Conservation (phyloP, 2,888 invertebrate species). For the Bruchidius siliquastri region DNA sequence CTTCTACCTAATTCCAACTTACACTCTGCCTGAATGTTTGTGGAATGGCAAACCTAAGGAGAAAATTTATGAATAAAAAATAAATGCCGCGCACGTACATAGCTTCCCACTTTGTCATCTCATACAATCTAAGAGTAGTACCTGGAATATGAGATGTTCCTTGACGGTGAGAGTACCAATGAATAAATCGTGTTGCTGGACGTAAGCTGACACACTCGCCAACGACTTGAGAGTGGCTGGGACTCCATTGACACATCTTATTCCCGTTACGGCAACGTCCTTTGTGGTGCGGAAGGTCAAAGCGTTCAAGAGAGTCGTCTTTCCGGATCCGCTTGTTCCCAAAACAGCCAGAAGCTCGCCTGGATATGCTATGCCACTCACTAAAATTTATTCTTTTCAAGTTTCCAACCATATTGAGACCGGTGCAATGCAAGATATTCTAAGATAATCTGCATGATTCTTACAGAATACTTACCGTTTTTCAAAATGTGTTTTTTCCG, state of each 20-base stretch:
- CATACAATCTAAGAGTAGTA: conserved; percentile 30
- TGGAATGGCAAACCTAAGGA: no score
- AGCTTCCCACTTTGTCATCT: no score
- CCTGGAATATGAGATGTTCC: conserved; percentile 86
- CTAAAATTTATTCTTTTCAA: no score
- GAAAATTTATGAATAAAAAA: no score
- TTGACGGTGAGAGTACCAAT: conserved; percentile 84
- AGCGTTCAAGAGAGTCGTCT: conserved; percentile 88
- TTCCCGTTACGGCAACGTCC: conserved; percentile 60
- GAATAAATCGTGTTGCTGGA: conserved; percentile 91
- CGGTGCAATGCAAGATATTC: no score
- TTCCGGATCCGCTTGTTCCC: conserved; percentile 90
- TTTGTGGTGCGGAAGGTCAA: conserved; percentile 75
- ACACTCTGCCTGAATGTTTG: no score
- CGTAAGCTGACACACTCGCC: conserved; percentile 80
- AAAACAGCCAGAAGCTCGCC: conserved; percentile 83
- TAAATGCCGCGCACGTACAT: no score
- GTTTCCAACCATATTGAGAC: no score
- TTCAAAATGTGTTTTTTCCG: conserved; percentile 69
- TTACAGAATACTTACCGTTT: conserved; percentile 53
- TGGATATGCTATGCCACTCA: conserved; percentile 74
- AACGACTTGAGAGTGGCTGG: conserved; percentile 67
- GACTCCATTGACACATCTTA: conserved; percentile 68
- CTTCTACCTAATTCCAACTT: no score
- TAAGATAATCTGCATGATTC: no score